Base-by-base conservation (phyloP, 2,113 vertebrate species). In the Rousettus leschenaultii region DNA sequence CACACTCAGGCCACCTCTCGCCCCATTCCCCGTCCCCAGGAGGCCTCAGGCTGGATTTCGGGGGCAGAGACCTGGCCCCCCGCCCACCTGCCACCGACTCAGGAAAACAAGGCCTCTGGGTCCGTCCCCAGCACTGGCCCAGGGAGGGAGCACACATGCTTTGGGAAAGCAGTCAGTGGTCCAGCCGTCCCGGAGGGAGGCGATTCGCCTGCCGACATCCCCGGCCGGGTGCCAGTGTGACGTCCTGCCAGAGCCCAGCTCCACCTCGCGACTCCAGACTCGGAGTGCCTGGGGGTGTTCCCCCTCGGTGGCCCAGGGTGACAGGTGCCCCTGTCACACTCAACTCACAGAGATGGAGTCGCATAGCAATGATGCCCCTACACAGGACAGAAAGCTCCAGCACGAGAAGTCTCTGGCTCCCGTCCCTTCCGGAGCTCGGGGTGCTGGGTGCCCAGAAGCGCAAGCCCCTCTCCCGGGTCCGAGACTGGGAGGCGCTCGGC, bases 341-440 rank as follows among this genome's bases (percentile, higher is more conserved):
- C 35, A 77, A 45, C 7, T 16, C 24, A 0, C 0, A 0, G 26
- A 55, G 43, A 63, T 6, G 24, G 45, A 9, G 33, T 30, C 0
- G 40, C 0, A 0, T 1, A 0, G 6, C 15, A 28, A 0, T 0
- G 45, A 66, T 0, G 33, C 14, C 0, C 28, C 51, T 63, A 3
- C 0, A 0, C 6, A 53, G n/a, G 1, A 10, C 2, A 35, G 30
- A 79, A 87, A 48, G 33, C 75, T 0, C 18, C 0, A 38, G 30
- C 55, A 16, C 0, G 6, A 21, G 35, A 4, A 21, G 30, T 10
- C 82, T 35, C 65, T 18, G 26, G 73, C 40, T 38, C 4, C 45
- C 24, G 3, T 13, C 68, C 35, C 61, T 11, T 4, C 51, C n/a
- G 26, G 40, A 14, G 28, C 3, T 38, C 26, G 8, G 19, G 6